Evolutionary conservation across 1,140 invertebrate genomes (phyloP), one percentile per base, ranked within the genome.

Genomic region (Sycophaga agraensis): DNA sequence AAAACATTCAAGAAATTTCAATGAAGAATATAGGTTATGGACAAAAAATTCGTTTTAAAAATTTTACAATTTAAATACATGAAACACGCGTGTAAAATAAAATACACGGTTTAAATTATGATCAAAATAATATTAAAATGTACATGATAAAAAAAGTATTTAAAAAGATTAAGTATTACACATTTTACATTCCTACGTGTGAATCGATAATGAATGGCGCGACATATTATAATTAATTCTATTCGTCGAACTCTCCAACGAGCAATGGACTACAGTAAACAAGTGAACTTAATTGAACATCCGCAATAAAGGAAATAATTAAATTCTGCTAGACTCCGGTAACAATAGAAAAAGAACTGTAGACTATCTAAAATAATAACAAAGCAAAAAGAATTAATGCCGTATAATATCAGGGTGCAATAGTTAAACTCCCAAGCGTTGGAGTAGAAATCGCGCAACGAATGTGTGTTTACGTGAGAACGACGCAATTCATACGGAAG

Each of bases 191-290:
- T 48, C n/a, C 19, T 6, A 57, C 28, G 1, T 19, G 21, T 19
- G 21, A 50, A 26, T 59, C 42, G 28, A 50, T 31, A 59, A 50
- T 42, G 17, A 7, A 31, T 28, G 11, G 4, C 35, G 17, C 19
- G 6, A 22, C 16, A 26, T 35, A 28, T 48, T 58, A 39, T 49
- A 34, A 37, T 58, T 58, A 48, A 58, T 48, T 37, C 31, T 17
- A 24, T 39, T 22, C 31, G 8, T 12, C 21, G 4, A 49, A 58
- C 34, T 49, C 49, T 48, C 16, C n/a, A 21, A 31, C 40, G 2
- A 0, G 22, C 4, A 35, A 35, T 34, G n/a, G n/a, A n/a, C 19
- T 7, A n/a, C 0, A 17, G 11, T 49, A 58, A 37, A 58, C 34
- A 39, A 49, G 31, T 8, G 2, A 3, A 28, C 34, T 49, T 28